Evolutionary conservation across 2,113 vertebrate genomes (phyloP).

Genomic region (Anarhynchus alexandrinus): DNA sequence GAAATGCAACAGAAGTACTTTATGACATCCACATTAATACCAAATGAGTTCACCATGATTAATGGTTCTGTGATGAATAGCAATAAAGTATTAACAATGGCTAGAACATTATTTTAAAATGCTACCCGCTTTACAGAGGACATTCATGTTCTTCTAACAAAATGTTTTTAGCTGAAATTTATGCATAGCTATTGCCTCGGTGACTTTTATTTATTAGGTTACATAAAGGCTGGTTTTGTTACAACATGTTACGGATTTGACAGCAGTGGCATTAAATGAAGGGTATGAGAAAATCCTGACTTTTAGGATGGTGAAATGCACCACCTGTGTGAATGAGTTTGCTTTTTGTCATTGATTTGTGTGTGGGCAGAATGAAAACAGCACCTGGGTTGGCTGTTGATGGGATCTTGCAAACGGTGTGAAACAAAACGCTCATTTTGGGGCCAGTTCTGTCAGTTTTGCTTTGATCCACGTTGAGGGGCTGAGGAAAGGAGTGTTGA

Average conservation of each 20-base stretch:
- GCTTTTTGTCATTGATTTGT: neutral
- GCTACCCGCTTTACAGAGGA: constrained; percentile 21
- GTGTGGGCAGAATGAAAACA: neutral
- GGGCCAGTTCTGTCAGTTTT: accelerated
- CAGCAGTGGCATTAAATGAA: constrained; percentile 26
- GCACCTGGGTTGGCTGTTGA: neutral
- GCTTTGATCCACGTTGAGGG: accelerated
- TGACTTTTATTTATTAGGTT: constrained; percentile 61
- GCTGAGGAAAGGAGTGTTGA: neutral
- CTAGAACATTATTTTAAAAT: constrained; percentile 65
- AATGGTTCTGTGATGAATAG: constrained; percentile 62
- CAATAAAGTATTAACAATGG: constrained; percentile 60
- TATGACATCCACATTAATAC: constrained; percentile 63
- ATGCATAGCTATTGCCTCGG: constrained; percentile 34
- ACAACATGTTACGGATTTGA: neutral
- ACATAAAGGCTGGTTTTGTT: constrained; percentile 40
- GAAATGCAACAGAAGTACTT: constrained; percentile 61
- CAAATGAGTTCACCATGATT: constrained; percentile 65
- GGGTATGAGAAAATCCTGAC: neutral
- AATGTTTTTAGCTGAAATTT: constrained; percentile 51
- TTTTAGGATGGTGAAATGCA: neutral
- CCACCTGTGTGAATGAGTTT: neutral
- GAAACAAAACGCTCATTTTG: neutral
- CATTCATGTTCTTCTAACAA: constrained; percentile 35
- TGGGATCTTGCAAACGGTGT: neutral